Percentiles rank a stretch among this genome's conserved stretches.
Evolutionary conservation across 2,888 invertebrate genomes (phyloP).

Genomic region (Abrostola tripartita): DNA sequence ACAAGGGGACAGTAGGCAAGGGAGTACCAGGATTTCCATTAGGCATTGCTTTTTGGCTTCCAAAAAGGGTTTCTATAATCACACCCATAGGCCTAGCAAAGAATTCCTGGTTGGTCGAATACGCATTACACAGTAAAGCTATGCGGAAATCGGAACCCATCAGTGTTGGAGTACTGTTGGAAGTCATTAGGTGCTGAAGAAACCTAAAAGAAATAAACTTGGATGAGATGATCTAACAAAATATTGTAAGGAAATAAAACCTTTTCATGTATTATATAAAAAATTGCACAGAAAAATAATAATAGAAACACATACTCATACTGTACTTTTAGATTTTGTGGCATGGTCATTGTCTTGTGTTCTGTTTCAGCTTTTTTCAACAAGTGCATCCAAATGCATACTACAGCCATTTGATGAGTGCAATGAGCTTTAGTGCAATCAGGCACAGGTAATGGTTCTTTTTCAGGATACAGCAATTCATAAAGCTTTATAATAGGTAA

Average conservation of each 20-base stretch:
- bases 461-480: conserved; percentile 97
- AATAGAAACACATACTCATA: conserved; percentile 90
- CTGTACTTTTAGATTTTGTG: conserved; percentile 94
- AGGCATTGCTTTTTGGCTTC: conserved; percentile 89
- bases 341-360: conserved; percentile 94
- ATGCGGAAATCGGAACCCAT: conserved; percentile 97
- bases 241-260: neutral
- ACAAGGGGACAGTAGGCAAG: conserved; percentile 94
- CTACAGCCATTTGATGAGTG: conserved; percentile 97
- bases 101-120: conserved; percentile 97
- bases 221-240: neutral
- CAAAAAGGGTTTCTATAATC: conserved; percentile 95
- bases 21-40: conserved; percentile 86
- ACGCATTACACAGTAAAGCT: conserved; percentile 97
- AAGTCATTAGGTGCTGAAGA: conserved; percentile 94
- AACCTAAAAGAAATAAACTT: conserved; percentile 86
- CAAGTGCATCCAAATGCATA: conserved; percentile 98
- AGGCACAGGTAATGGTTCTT: conserved; percentile 96
- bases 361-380: conserved; percentile 97
- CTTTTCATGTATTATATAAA: neutral
- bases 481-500: conserved; percentile 96
- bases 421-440: conserved; percentile 95
- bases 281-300: too few relatives aligned
- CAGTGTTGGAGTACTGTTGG: conserved; percentile 90
- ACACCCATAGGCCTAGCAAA: conserved; percentile 97